Base-by-base conservation (phyloP, 2,888 invertebrate species). In the Cerastis rubricosa region DNA sequence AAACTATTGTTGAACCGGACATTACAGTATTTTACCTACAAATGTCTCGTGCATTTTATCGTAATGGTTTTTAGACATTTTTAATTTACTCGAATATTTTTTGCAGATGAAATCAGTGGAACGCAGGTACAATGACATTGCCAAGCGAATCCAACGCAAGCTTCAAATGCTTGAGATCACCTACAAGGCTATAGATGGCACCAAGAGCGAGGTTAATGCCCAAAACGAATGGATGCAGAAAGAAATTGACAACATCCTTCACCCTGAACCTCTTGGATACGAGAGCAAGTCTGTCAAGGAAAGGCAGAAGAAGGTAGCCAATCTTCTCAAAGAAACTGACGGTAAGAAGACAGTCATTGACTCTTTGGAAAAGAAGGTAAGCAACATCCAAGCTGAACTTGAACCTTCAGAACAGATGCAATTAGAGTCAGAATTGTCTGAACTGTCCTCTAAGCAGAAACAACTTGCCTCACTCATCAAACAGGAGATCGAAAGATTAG, bases 331-430 rank as follows among this genome's bases (percentile, higher is more conserved):
- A 94, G 99, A 99, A 94, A 98, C 98, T 2, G 98, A 99, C 89
- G 98, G 98, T 14, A 99, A 99, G 93, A 98, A 98, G 89, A 97
- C 98, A 0, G 97, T 98, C 9, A 98, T 98, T 76, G 98, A 99
- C 88, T 98, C 98, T 0, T 95, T 99, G 45, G 98, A 98, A 88
- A 98, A 98, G 93, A 98, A 99, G 78, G 97, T 99, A 22, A 97
- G 97, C 80, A 98, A 98, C 85, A 98, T 99, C 95, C 98, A 98
- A 90, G 97, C 98, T 78, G 99, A 99, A 92, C 94, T 99, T 57
- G 99, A 99, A 92, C 98, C 98, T 11, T 97, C 98, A 0, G 99
- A 99, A 93, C 98, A 98, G 87, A 98, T 98, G 86, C 98, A 98
- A 91, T 94, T 99, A 69, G 98, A 98, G 91, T 97, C 97, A 0